A percentile compares a stretch with the other conserved stretches of the same genome.
phyloP scores from a whole-genome alignment of 2,888 invertebrate genomes.

The Nemoura dubitans region DNA sequence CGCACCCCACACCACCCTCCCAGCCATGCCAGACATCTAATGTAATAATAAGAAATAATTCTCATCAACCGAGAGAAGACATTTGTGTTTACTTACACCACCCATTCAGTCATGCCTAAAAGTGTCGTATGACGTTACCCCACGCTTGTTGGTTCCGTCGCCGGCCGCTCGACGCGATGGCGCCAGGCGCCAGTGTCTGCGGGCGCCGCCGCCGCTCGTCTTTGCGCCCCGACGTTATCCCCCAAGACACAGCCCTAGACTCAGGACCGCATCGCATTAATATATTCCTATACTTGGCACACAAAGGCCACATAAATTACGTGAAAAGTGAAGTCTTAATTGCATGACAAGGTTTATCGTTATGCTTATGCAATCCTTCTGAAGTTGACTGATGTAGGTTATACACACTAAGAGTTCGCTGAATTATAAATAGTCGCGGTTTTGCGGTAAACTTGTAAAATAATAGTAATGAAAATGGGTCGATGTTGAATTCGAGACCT shows the following conservation, averaged over 20 bases:
- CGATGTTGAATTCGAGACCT: not conserved
- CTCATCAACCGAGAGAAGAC: conserved; percentile 29
- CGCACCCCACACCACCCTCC: not conserved
- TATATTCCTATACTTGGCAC: not conserved
- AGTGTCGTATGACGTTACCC: conserved; percentile 43
- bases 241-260: not conserved
- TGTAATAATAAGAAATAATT: conserved; percentile 38
- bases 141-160: conserved; percentile 14
- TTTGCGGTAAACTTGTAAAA: not conserved
- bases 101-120: conserved; percentile 9
- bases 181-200: conserved; percentile 4
- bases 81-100: conserved; percentile 41
- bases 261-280: not conserved
- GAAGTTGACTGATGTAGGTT: not conserved
- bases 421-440: not conserved
- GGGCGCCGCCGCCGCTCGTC: not conserved
- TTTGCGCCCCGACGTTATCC: not conserved
- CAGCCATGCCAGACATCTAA: not conserved
- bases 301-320: conserved; percentile 12
- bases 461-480: not conserved
- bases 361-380: not conserved
- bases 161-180: not conserved
- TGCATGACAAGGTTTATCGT: not conserved
- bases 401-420: not conserved
- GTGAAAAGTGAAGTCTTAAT: not conserved